Evolutionary conservation across 1,140 invertebrate species (phyloP), one percentile per base, ranked within the genome.

Genomic region (Drosophila nigrodunni): DNA sequence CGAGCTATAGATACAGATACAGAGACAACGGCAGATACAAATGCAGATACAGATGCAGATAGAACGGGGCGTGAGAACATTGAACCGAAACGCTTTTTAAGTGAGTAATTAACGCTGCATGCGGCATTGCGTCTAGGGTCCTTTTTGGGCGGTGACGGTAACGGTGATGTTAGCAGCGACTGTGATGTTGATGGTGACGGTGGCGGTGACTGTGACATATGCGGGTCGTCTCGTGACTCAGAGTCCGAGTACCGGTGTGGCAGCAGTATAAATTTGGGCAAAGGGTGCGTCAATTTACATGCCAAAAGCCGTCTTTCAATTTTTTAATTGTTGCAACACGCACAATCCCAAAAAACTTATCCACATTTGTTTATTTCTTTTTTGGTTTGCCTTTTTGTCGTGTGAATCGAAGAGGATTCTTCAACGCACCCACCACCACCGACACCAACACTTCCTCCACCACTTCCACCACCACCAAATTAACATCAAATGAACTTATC

Each of bases 31-130:
- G 15, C 41, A 65, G 47, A n/a, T 34, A 25, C 61, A 77, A 59
- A 50, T 54, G 65, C 64, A 77, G 65, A 74, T 74, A 78, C 70
- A 79, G 67, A 82, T 86, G 60, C 75, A 79, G 58, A 73, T 73
- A 79, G 30, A 73, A 46, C 80, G 80, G 83, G 83, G 83, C 83
- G 83, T 87, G 83, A 87, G 83, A 87, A 87, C 57, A 62, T 43
- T n/a, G 54, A 68, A 80, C 52, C 47, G 43, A 67, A 77, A 69
- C 49, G 50, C 72, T 67, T 78, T 49, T 87, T 80, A 88, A 88
- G 83, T 87, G 80, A 87, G 83, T 87, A 87, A 87, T 87, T 87
- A 87, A 87, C 83, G 83, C 83, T 80, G 83, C 83, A 87, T 88
- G 83, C 80, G 82, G 72, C 82, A 64, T 64, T 77, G 68, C 78